Evolutionary conservation across 1,140 invertebrate species (phyloP).

Genomic region (Tetranychus cinnabarinus): DNA sequence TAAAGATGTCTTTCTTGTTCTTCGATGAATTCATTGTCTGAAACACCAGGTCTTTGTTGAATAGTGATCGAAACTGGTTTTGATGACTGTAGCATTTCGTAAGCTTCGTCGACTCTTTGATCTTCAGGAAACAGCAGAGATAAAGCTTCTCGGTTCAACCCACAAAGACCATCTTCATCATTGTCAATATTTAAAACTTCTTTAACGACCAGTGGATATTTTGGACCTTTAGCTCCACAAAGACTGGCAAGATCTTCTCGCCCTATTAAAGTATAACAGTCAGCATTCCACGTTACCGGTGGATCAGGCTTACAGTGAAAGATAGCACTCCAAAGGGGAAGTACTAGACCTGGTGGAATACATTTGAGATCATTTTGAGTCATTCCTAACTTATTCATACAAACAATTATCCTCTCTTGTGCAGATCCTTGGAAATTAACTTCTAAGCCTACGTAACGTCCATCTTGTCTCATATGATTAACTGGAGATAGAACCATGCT

Average conservation of each 20-base stretch:
- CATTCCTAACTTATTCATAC: conserved; percentile 27
- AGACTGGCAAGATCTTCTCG: conserved; percentile 36
- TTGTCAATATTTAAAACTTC: not conserved
- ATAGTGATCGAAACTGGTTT: conserved; percentile 62
- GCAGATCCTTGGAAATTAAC: not conserved
- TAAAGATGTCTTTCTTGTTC: conserved; percentile 79
- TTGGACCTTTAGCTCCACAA: not conserved
- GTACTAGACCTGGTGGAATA: conserved; percentile 43
- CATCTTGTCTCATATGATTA: too few relatives aligned
- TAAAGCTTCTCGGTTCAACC: conserved; percentile 25
- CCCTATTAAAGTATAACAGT: conserved; percentile 52
- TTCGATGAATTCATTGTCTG: conserved; percentile 89
- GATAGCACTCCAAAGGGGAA: conserved; percentile 47
- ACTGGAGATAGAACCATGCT: not conserved
- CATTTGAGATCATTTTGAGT: conserved; percentile 42
- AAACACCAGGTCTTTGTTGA: conserved; percentile 66
- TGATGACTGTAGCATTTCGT: conserved; percentile 59
- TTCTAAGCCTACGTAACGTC: not conserved
- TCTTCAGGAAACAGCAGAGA: conserved; percentile 39
- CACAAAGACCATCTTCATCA: conserved; percentile 4
- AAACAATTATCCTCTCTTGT: conserved; percentile 14
- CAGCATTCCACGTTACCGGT: conserved; percentile 44
- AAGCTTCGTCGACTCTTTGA: conserved; percentile 54
- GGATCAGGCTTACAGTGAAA: conserved; percentile 46
- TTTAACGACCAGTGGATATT: not conserved